These are phyloP conservation scores for Nasonia giraulti DNA, from an alignment of 1,140 invertebrate genomes.

Conservation along the genomic window DNA sequence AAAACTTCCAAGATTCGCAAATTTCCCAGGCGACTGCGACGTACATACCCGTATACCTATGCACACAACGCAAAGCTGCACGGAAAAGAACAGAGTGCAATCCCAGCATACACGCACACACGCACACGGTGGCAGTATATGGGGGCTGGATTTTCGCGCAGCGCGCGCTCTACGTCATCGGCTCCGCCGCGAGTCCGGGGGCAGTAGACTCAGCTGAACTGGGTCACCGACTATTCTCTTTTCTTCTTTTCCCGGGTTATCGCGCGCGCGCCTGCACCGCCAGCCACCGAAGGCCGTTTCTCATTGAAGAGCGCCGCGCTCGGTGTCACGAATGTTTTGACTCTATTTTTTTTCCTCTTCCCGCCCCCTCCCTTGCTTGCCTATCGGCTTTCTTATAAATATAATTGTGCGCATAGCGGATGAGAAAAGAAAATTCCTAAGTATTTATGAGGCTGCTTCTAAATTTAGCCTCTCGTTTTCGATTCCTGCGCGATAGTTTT, in stretches of 20 bases:
- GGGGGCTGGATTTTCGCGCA: neutral
- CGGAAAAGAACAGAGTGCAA: too few relatives aligned
- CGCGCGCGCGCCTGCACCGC: neutral
- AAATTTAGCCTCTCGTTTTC: too few relatives aligned
- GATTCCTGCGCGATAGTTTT: too few relatives aligned
- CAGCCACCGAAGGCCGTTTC: constrained; percentile 8
- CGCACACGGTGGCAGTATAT: too few relatives aligned
- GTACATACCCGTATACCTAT: too few relatives aligned
- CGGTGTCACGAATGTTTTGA: neutral
- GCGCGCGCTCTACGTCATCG: neutral
- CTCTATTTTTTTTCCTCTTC: neutral
- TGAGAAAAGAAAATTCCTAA: neutral
- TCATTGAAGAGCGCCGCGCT: neutral
- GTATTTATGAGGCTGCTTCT: neutral
- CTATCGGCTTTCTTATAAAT: neutral
- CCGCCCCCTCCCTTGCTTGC: neutral
- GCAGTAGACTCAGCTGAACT: constrained; percentile 15
- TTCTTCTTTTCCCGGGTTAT: neutral
- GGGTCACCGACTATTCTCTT: constrained; percentile 16
- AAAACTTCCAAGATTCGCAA: too few relatives aligned
- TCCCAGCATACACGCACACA: too few relatives aligned
- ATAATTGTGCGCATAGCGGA: neutral
- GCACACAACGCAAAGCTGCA: too few relatives aligned
- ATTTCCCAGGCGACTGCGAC: too few relatives aligned
- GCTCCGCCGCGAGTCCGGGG: neutral